Conservation (phyloP, 2,888 invertebrate species). For the Gymnocheta viridis region DNA sequence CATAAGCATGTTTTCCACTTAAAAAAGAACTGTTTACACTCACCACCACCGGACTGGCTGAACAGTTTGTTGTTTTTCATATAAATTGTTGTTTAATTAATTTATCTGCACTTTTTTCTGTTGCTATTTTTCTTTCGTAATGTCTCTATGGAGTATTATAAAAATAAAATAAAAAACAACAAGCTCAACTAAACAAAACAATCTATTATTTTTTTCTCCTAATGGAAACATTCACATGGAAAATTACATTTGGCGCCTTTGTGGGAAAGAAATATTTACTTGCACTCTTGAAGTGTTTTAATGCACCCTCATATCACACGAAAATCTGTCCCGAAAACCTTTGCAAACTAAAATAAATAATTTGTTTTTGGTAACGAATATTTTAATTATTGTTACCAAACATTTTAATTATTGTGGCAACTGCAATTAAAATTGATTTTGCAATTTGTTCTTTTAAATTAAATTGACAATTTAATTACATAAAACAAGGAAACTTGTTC, state of each 20-base stretch:
- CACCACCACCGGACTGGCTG: not conserved
- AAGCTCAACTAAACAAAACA: constrained; percentile 1
- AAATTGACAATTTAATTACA: constrained; percentile 22
- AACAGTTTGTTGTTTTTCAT: constrained; percentile 42
- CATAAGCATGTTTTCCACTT: constrained; percentile 29
- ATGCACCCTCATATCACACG: constrained; percentile 48
- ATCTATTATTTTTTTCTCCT: constrained; percentile 1
- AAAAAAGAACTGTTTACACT: constrained; percentile 36
- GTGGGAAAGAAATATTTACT: constrained; percentile 39
- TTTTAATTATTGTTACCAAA: constrained; percentile 41
- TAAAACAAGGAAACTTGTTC: constrained; percentile 1
- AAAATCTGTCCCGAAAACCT: constrained; percentile 30
- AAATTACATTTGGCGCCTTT: constrained; percentile 41
- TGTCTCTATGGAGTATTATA: constrained; percentile 11
- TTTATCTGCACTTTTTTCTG: constrained; percentile 37
- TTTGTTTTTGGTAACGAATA: constrained; percentile 35
- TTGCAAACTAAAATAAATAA: constrained; percentile 8
- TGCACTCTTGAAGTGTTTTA: constrained; percentile 11
- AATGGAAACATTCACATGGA: constrained; percentile 44
- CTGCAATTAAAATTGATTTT: constrained; percentile 11
- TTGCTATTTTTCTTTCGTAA: constrained; percentile 34
- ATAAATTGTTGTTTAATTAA: constrained; percentile 58
- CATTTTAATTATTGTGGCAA: constrained; percentile 35
- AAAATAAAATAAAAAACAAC: not conserved
- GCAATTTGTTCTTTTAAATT: not conserved